Evolutionary conservation across 2,797 vertebrate genomes (phyloP).

Genomic region (Dendrocincla fuliginosa): DNA sequence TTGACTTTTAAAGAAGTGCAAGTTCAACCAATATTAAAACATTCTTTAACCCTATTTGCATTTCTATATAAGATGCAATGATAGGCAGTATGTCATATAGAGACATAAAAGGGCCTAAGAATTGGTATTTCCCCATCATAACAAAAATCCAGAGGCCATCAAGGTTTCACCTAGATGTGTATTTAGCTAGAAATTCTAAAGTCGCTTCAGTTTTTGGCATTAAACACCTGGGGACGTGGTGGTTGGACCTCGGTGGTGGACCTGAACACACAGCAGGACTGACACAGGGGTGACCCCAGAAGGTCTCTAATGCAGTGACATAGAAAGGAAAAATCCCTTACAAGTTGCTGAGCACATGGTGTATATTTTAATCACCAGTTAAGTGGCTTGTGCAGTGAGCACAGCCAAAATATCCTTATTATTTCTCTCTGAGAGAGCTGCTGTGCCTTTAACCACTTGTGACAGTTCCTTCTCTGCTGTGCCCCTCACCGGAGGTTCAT

Average conservation of each 20-base stretch:
- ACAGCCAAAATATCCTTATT: neutral
- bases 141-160: neutral
- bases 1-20: neutral
- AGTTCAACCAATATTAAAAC: neutral
- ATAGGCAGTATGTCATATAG: neutral
- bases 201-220: neutral
- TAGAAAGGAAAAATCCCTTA: neutral
- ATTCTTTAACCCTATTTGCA: neutral
- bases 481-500: conserved; percentile 36
- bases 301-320: neutral
- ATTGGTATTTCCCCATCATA: neutral
- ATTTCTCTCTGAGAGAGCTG: neutral
- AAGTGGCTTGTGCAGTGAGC: neutral
- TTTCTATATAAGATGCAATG: neutral
- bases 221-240: neutral
- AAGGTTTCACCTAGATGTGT: neutral
- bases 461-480: neutral
- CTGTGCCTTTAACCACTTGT: neutral
- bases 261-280: neutral
- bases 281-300: neutral
- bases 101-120: neutral
- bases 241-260: neutral
- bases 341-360: neutral
- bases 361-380: neutral
- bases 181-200: neutral